These are phyloP conservation scores for Alcedo atthis DNA, from an alignment of 2,797 vertebrate species.

Conservation along the genomic window DNA sequence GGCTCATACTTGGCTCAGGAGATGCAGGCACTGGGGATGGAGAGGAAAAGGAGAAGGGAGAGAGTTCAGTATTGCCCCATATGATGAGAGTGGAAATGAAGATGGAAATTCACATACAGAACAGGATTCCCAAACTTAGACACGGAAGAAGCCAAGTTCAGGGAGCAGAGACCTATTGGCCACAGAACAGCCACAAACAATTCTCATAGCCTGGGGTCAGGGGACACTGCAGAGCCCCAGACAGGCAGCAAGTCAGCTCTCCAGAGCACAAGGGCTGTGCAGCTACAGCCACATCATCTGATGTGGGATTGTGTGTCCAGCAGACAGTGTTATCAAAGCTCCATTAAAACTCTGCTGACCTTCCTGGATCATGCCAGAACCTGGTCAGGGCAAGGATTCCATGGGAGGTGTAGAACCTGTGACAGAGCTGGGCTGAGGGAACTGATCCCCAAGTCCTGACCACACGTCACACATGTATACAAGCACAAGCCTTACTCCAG, in stretches of 20 bases:
- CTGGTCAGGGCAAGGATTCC: background rate
- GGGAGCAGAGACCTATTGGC: background rate
- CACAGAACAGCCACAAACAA: background rate
- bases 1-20: background rate
- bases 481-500: background rate
- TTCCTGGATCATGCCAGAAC: background rate
- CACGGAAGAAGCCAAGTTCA: background rate
- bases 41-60: background rate
- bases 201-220: background rate
- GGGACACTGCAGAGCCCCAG: background rate
- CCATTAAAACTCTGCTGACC: background rate
- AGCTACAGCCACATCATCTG: background rate
- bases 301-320: fast-evolving
- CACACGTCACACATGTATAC: background rate
- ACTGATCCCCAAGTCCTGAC: background rate
- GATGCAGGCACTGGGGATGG: background rate
- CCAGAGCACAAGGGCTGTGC: background rate
- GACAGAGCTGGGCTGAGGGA: background rate
- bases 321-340: fast-evolving
- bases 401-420: background rate
- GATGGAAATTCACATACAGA: background rate
- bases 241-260: background rate
- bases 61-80: background rate
- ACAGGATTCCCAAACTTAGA: background rate
- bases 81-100: background rate